Base-by-base conservation (phyloP, 1,140 invertebrate species). In the Trichogramma pretiosum region DNA sequence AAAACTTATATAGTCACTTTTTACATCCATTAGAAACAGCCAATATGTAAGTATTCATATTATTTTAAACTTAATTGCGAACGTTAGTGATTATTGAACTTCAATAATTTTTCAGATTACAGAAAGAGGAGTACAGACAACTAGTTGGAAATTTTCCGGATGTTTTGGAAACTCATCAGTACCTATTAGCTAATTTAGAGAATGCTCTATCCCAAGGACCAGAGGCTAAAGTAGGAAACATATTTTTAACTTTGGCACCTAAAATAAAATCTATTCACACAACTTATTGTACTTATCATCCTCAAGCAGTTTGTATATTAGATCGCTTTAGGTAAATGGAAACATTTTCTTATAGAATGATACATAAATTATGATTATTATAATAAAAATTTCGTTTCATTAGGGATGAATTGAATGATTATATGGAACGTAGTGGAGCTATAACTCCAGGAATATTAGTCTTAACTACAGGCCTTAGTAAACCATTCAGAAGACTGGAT, bases 401-500 rank as follows among this genome's bases (percentile, higher is more conserved):
- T 69, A 92, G 90, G 61, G 88, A 94, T 59, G 84, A 87, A 56
- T 73, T 95, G 40, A 85, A 87, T 54, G 78, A 81, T 54, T 87
- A 85, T 74, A 90, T 96, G 86, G 90, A 94, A 70, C 77, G 75
- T 28, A 81, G 81, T 55, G 90, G 89, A 18, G 87, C 88, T 1
- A 78, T 83, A 18, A 77, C 79, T 46, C 88, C 89, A 14, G 91
- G 91, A 32, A 77, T 95, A 38, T 75, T 97, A 57, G 85, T 91
- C 9, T 71, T 98, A 21, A 95, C 93, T 3, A 89, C 90, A 11
- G 89, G 88, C 1, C 73, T 99, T 9, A 96, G 92, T 52, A 91
- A 91, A 70, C 92, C 94, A 5, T 98, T 98, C 67, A 79, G 93
- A 39, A 80, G 94, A 47, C 70, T 98, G 23, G 92, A 98, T 57